Evolutionary conservation across 1,140 invertebrate species (phyloP), one percentile per base, ranked within the genome.

Genomic region (Cotesia typhae): DNA sequence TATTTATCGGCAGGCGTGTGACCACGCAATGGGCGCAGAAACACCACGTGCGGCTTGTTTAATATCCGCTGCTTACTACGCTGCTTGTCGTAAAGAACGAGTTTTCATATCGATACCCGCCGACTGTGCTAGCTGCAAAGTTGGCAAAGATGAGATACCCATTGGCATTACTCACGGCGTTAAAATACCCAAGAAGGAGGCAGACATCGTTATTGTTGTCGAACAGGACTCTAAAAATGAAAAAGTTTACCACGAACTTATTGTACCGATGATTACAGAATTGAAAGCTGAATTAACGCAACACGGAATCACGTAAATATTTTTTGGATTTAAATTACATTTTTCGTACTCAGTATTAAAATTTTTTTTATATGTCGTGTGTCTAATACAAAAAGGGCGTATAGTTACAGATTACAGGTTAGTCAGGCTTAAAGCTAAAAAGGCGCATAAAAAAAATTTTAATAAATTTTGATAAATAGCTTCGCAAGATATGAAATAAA

Each of bases 121-220:
- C 7, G 83, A 83, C n/a, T 93, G 91, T 83, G 81, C 79, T 3
- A 86, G 87, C 68, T 94, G 93, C 80, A 87, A 84, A 36, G 88
- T 90, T 28, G 88, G 89, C 0, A 84, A 87, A 7, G 79, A 89
- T 72, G 83, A 87, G 14, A 77, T 88, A 17, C 78, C 88, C 0
- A 66, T 90, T 12, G 90, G 89, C 4, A 89, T 92, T 37, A 85
- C 82, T 20, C 92, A 92, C 79, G 90, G 89, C 55, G 85, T 93
- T 0, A 92, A 92, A 78, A 80, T 89, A 35, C 92, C 92, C 1
- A 88, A 87, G 55, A 93, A 92, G 70, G 87, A 92, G 74, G 93
- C 92, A 6, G 94, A 95, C 77, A 87, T 94, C 72, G 83, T 95
- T 4, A 85, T 94, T 47, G 87, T 92, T 4, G 87, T 94, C n/a